These are phyloP conservation scores for Macrotus californicus DNA, from an alignment of 2,113 vertebrate genomes.

Conservation along the genomic window DNA sequence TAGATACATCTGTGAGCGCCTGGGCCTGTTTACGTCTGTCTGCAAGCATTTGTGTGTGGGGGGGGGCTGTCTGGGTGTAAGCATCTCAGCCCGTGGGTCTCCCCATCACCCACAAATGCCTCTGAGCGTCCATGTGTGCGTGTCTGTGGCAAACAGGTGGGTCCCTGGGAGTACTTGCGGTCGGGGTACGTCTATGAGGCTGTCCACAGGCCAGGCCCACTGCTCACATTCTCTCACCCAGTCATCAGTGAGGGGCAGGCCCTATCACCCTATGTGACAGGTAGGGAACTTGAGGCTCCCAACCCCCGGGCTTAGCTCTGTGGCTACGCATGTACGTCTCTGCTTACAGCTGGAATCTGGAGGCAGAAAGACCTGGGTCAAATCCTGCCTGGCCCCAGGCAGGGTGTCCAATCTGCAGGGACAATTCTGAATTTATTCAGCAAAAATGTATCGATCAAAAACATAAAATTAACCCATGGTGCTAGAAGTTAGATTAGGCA, in stretches of 20 bases:
- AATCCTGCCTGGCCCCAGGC: not conserved
- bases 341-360: not conserved
- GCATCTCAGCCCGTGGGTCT: constrained; percentile 3
- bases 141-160: not conserved
- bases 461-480: not conserved
- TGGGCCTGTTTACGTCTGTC: constrained; percentile 62
- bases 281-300: not conserved
- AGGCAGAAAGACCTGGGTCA: not conserved
- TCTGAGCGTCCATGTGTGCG: rapidly evolving
- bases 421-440: constrained; percentile 3
- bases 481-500: not conserved
- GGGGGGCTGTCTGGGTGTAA: constrained; percentile 21
- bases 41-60: not conserved
- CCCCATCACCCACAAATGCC: not conserved
- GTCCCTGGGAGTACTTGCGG: not conserved
- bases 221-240: not conserved
- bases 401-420: not conserved
- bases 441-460: not conserved
- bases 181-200: not conserved
- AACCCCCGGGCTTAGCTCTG: not conserved
- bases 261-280: not conserved
- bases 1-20: constrained; percentile 25
- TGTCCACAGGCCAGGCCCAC: not conserved
- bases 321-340: rapidly evolving
- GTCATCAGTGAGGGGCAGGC: not conserved